Evolutionary conservation across 2,113 vertebrate species (phyloP).

Genomic region (Plecturocebus donacophilus): DNA sequence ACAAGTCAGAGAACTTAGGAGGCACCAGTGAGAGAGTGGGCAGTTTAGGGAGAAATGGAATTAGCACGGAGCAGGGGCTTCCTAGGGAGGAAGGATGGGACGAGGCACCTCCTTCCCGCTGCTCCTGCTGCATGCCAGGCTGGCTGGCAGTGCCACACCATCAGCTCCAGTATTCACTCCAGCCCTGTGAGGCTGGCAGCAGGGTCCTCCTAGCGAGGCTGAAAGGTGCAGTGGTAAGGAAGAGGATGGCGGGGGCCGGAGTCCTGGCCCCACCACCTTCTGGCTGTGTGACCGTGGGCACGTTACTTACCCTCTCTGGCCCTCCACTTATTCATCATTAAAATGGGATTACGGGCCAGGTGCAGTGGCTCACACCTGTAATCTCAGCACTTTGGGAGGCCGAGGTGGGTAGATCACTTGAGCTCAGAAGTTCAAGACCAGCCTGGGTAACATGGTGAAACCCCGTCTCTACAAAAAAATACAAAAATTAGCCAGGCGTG

Average conservation of each 20-base stretch:
- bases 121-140: accelerated
- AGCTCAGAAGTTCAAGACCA: no score
- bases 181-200: neutral
- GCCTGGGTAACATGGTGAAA: no score
- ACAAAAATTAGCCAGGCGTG: no score
- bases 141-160: accelerated
- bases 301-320: neutral
- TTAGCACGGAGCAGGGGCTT: neutral
- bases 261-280: neutral
- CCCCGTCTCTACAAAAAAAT: no score
- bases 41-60: neutral
- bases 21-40: no score
- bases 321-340: neutral
- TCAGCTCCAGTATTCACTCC: accelerated
- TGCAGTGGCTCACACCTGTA: no score
- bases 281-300: neutral
- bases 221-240: neutral
- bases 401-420: no score
- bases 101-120: neutral
- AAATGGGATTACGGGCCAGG: neutral
- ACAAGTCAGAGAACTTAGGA: neutral
- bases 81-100: neutral
- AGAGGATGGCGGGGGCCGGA: neutral
- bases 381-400: no score
- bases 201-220: neutral